Base-by-base conservation (phyloP, 2,888 invertebrate species). In the Tenthredo amoena region DNA sequence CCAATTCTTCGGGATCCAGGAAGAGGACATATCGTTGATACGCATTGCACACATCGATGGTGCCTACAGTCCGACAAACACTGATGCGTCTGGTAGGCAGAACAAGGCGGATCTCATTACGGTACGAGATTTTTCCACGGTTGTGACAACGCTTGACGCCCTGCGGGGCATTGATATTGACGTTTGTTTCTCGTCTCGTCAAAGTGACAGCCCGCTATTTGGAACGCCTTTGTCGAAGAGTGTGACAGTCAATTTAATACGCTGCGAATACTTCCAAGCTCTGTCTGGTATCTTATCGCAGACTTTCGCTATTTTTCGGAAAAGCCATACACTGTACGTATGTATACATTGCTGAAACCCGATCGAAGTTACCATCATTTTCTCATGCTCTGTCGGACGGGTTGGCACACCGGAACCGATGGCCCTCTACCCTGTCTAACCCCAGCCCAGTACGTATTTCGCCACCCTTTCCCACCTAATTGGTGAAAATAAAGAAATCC, bases 31-130 rank as follows among this genome's bases (percentile, higher is more conserved):
- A 10, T 7, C 18, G 26, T 76, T 47, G 47, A 31, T 26, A 31
- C 5, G 31, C 9, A 43, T n/a, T 72, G 9, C 4, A 31, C 31
- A 10, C 10, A 18, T 0, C 9, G 55, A n/a, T 18, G 26, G 47
- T 43, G 55, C 26, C 26, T 43, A 21, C 9, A 31, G 62, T 21
- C 26, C 15, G 26, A 81, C 81, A 26, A 62, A 37, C 26, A n/a
- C 37, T 37, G 37, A 62, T 81, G 40, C 62, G 40, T 21, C 81
- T 40, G 62, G 7, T 62, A 81, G 62, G 40, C 40, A 81, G 26
- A 81, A 81, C 62, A 81, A 62, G 26, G 81, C 58, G 37, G 62
- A 81, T 81, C 62, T 81, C 81, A 81, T 81, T 81, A 81, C 81
- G 37, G 40, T 62, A 18, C n/a, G 81, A 81, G 81, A 81, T 81